These are phyloP conservation scores for Orchesella cincta DNA, from an alignment of 1,140 invertebrate genomes.

Conservation along the genomic window DNA sequence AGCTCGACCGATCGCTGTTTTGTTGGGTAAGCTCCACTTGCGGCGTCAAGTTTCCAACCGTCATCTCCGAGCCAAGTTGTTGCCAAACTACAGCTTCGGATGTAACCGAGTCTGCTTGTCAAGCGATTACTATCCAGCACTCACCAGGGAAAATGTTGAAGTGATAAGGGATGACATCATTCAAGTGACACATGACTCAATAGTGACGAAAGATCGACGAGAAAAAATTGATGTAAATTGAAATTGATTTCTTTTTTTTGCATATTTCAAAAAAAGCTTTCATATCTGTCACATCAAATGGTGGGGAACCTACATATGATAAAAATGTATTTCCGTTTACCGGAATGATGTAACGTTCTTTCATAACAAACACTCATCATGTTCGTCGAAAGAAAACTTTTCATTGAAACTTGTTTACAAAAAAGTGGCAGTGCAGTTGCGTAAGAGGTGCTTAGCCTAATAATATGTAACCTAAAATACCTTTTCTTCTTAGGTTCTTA, in stretches of 20 bases:
- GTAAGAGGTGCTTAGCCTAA: too few relatives aligned
- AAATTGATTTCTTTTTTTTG: slow-evolving; percentile 15
- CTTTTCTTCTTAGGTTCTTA: slow-evolving; percentile 33
- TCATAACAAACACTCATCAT: too few relatives aligned
- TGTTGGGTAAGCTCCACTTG: not conserved
- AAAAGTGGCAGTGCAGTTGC: too few relatives aligned
- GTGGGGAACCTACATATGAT: too few relatives aligned
- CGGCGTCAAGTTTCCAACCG: not conserved
- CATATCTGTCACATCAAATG: too few relatives aligned
- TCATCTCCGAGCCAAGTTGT: not conserved
- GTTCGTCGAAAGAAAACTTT: too few relatives aligned
- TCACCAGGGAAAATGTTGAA: not conserved
- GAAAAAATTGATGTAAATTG: slow-evolving; percentile 30
- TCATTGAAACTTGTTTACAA: too few relatives aligned
- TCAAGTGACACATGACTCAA: slow-evolving; percentile 21
- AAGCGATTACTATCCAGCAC: slow-evolving; percentile 15
- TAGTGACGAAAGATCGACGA: slow-evolving; percentile 19
- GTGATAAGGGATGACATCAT: slow-evolving; percentile 1
- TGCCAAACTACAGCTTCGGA: slow-evolving; percentile 22
- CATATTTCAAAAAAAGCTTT: too few relatives aligned
- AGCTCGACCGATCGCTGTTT: not conserved
- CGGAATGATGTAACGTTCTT: too few relatives aligned
- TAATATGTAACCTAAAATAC: too few relatives aligned
- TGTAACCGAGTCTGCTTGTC: slow-evolving; percentile 16
- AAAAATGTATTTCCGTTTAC: too few relatives aligned